Evolutionary conservation across 2,113 vertebrate genomes (phyloP).

Genomic region (Hemibagrus wyckioides): DNA sequence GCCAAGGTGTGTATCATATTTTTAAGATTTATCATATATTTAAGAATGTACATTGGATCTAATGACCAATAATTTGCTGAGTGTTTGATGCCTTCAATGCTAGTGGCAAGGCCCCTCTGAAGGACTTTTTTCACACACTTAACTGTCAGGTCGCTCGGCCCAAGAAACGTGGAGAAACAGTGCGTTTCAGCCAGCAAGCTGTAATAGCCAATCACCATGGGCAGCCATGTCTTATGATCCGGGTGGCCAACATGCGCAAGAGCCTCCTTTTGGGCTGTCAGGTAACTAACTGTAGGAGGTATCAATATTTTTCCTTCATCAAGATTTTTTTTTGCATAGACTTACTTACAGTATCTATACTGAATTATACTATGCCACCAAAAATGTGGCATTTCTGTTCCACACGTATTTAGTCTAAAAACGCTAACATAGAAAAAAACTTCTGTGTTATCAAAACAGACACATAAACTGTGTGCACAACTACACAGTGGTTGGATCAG

Average conservation of each 20-base stretch:
- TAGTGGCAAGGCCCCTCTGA: not conserved
- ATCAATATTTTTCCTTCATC: not conserved
- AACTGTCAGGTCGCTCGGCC: slow-evolving; percentile 68
- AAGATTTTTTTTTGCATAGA: not conserved
- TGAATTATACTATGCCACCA: not conserved
- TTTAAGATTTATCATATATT: not conserved
- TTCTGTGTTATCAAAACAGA: not conserved
- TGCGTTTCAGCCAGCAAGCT: slow-evolving; percentile 91
- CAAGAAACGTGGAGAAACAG: slow-evolving; percentile 86
- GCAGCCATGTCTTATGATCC: slow-evolving; percentile 89
- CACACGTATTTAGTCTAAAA: not conserved
- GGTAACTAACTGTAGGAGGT: slow-evolving; percentile 52
- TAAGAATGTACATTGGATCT: no score
- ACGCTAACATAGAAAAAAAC: no score
- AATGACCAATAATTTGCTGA: not conserved
- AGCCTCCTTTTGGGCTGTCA: slow-evolving; percentile 94
- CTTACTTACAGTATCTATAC: not conserved
- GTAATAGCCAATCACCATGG: slow-evolving; percentile 86
- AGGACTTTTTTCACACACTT: not conserved
- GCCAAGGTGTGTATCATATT: slow-evolving; percentile 76
- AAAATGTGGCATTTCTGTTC: not conserved
- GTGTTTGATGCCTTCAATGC: not conserved
- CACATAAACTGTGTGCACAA: not conserved
- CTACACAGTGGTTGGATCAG: not conserved
- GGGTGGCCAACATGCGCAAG: slow-evolving; percentile 95